These are phyloP conservation scores for Tricholaema leucomelas DNA, from an alignment of 2,113 vertebrate genomes.

Conservation along the genomic window DNA sequence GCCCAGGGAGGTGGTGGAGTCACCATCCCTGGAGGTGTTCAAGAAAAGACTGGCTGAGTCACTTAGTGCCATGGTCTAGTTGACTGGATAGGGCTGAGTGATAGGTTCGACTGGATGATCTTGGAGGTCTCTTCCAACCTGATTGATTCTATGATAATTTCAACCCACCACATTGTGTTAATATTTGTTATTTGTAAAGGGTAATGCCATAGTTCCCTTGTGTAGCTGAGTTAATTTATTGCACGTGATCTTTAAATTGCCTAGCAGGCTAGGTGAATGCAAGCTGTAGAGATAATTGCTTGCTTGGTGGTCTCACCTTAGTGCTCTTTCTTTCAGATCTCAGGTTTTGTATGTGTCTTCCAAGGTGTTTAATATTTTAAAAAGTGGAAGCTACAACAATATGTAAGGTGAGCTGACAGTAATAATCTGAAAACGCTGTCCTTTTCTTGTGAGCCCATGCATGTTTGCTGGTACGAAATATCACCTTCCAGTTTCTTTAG, in stretches of 20 bases:
- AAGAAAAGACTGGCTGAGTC: too few species aligned
- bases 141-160: too few species aligned
- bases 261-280: background rate
- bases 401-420: background rate
- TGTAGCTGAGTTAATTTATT: background rate
- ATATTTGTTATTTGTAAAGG: slow-evolving; percentile 40
- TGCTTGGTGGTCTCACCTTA: background rate
- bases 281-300: background rate
- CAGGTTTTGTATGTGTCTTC: slow-evolving; percentile 44
- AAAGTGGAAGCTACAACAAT: slow-evolving; percentile 14
- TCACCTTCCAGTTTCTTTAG: too few species aligned
- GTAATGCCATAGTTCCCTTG: background rate
- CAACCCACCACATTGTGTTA: too few species aligned
- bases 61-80: too few species aligned
- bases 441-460: slow-evolving; percentile 2
- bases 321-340: slow-evolving; percentile 37
- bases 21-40: too few species aligned
- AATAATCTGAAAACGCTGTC: slow-evolving; percentile 3
- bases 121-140: too few species aligned
- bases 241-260: slow-evolving; percentile 19
- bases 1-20: too few species aligned
- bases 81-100: too few species aligned
- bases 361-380: slow-evolving; percentile 60
- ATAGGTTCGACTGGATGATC: too few species aligned
- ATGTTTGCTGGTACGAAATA: background rate